Percentiles rank a stretch among this genome's conserved stretches.
These are phyloP conservation scores for Heterodera filipjevi DNA, from an alignment of 2,888 invertebrate species.

Conservation along the genomic window DNA sequence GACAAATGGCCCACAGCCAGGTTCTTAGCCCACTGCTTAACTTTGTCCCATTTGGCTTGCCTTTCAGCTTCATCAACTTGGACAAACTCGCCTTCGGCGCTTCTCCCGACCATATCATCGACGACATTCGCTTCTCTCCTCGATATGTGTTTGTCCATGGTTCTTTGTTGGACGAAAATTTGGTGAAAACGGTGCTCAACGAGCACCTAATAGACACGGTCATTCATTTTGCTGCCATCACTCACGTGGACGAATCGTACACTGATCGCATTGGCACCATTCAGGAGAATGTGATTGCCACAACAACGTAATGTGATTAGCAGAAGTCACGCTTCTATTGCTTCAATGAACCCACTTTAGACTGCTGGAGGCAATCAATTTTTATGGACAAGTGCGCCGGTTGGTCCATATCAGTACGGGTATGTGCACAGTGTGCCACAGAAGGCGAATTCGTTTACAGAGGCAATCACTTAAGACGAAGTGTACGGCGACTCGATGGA, in stretches of 20 bases:
- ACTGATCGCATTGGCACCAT: slow-evolving; percentile 63
- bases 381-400: slow-evolving; percentile 50
- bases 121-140: slow-evolving; percentile 44
- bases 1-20: slow-evolving; percentile 56
- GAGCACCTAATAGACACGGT: slow-evolving; percentile 50
- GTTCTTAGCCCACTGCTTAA: slow-evolving; percentile 35
- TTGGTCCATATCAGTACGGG: slow-evolving; percentile 62
- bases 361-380: slow-evolving; percentile 61
- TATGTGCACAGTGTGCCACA: slow-evolving; percentile 33
- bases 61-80: slow-evolving; percentile 56
- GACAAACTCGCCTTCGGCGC: slow-evolving; percentile 62
- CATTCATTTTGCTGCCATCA: slow-evolving; percentile 65
- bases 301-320: slow-evolving; percentile 45
- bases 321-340: neutral
- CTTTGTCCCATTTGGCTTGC: neutral
- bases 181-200: slow-evolving; percentile 47
- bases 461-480: slow-evolving; percentile 57
- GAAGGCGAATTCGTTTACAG: neutral
- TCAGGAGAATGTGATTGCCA: slow-evolving; percentile 62
- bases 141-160: slow-evolving; percentile 58
- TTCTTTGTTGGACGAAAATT: slow-evolving; percentile 51
- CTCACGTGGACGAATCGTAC: slow-evolving; percentile 65
- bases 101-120: slow-evolving; percentile 44
- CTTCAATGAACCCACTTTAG: neutral
- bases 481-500: slow-evolving; percentile 66